Evolutionary conservation across 2,797 vertebrate genomes (phyloP).

Genomic region (Typhlichthys eigenmanni): DNA sequence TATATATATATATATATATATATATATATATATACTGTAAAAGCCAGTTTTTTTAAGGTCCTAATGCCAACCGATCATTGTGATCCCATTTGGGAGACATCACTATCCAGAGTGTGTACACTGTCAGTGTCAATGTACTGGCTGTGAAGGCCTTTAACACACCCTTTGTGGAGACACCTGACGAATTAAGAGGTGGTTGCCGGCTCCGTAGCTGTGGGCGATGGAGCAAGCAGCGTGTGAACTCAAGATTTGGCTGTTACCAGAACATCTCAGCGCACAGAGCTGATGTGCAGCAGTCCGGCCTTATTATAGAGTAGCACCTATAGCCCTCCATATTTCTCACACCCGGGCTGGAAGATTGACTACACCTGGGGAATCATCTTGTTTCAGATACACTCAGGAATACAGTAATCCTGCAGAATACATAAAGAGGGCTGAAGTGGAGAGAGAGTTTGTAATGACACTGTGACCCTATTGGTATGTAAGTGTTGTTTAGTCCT

Average conservation of each 20-base stretch:
- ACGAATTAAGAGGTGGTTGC: conserved; percentile 27
- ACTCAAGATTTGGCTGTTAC: conserved; percentile 41
- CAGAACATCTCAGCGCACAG: conserved; percentile 37
- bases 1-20: conserved; percentile 37
- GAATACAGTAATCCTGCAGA: conserved; percentile 17
- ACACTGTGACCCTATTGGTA: too few species aligned
- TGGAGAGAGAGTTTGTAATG: not conserved
- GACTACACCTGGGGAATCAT: conserved; percentile 58
- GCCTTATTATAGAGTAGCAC: conserved; percentile 63
- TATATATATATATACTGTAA: conserved; percentile 30
- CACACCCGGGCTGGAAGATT: conserved; percentile 59
- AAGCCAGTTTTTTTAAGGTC: too few species aligned
- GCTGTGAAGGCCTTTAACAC: not conserved
- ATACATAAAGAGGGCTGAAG: conserved; percentile 28
- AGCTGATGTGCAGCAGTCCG: conserved; percentile 48
- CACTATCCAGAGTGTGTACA: conserved; percentile 4
- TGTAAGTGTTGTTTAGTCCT: too few species aligned
- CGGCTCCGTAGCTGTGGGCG: conserved; percentile 29
- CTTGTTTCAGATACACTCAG: conserved; percentile 39
- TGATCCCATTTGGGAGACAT: conserved; percentile 13
- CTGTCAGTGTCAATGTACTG: not conserved
- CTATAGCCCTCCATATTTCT: conserved; percentile 53
- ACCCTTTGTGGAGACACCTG: not conserved
- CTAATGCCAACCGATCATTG: too few species aligned
- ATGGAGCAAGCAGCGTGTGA: conserved; percentile 34